A percentile compares a stretch with the other conserved stretches of the same genome.
Evolutionary conservation across 2,888 invertebrate species (phyloP).

Genomic region (Dynastes hyllus): DNA sequence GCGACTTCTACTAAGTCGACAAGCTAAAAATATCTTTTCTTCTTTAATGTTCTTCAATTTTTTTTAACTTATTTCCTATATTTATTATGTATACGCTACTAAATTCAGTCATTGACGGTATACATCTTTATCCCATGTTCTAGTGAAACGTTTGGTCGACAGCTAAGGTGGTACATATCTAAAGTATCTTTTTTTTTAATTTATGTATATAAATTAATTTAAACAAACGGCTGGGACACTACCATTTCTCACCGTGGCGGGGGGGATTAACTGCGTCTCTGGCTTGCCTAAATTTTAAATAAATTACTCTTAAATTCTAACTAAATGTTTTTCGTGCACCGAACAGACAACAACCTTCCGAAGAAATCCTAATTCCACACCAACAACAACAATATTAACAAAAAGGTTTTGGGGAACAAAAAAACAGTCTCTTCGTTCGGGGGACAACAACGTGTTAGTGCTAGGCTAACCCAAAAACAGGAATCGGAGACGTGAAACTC

Average conservation of each 20-base stretch:
- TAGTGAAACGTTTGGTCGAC: conserved; percentile 47
- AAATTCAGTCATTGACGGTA: conserved; percentile 42
- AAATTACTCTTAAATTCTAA: conserved; percentile 45
- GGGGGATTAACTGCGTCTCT: conserved; percentile 32
- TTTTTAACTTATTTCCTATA: conserved; percentile 37
- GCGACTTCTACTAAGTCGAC: conserved; percentile 25
- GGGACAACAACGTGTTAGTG: conserved; percentile 45
- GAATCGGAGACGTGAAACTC: conserved; percentile 18
- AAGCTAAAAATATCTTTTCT: conserved; percentile 21
- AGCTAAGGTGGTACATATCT: conserved; percentile 41
- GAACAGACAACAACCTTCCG: conserved; percentile 45
- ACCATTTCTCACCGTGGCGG: conserved; percentile 40
- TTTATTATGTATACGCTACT: conserved; percentile 41
- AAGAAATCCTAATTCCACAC: conserved; percentile 45
- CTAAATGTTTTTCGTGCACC: conserved; percentile 47
- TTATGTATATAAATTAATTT: conserved; percentile 39
- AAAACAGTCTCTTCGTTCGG: conserved; percentile 44
- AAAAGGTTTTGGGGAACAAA: conserved; percentile 43
- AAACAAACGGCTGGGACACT: conserved; percentile 45
- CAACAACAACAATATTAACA: conserved; percentile 46
- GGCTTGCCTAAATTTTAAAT: conserved; percentile 32
- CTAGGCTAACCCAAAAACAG: conserved; percentile 39
- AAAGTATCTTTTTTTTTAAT: conserved; percentile 17
- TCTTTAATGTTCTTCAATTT: no score
- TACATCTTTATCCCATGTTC: conserved; percentile 42